phyloP scores from a whole-genome alignment of 2,888 invertebrate species.

The Drosophila nr. perissopoda region DNA sequence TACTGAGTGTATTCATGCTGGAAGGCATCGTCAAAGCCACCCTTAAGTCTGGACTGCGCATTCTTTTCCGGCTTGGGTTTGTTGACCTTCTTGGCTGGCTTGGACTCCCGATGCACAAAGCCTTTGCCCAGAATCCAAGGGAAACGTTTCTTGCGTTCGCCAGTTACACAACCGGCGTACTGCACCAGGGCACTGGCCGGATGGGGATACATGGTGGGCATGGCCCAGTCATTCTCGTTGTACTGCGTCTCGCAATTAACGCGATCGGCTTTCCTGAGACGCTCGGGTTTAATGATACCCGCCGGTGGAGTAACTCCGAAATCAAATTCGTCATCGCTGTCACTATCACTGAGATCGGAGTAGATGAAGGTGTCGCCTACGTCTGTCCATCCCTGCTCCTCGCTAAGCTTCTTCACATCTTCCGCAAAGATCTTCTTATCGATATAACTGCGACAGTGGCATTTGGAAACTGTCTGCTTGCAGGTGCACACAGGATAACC shows the following conservation, averaged over 20 bases:
- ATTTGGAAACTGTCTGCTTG: constrained; percentile 85
- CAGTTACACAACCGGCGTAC: constrained; percentile 70
- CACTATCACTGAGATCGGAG: constrained; percentile 72
- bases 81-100: constrained; percentile 29
- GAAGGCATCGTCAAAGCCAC: constrained; percentile 35
- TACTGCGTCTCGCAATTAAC: constrained; percentile 88
- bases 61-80: constrained; percentile 27
- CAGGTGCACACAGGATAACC: constrained; percentile 86
- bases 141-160: constrained; percentile 63
- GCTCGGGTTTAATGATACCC: constrained; percentile 88
- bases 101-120: constrained; percentile 37
- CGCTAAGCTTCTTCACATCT: constrained; percentile 85
- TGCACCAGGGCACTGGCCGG: constrained; percentile 73
- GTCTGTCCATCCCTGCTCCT: constrained; percentile 56
- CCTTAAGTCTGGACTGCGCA: constrained; percentile 13
- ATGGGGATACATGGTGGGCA: constrained; percentile 67
- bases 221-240: constrained; percentile 86
- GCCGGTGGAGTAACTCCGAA: constrained; percentile 91
- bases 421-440: constrained; percentile 85
- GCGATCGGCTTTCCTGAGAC: constrained; percentile 85
- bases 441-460: constrained; percentile 78
- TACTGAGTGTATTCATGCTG: neutral
- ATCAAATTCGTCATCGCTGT: constrained; percentile 88
- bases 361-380: constrained; percentile 69
- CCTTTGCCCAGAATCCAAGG: constrained; percentile 63